Conservation (phyloP, 2,888 invertebrate species). For the Drosophila parthenogenetica region DNA sequence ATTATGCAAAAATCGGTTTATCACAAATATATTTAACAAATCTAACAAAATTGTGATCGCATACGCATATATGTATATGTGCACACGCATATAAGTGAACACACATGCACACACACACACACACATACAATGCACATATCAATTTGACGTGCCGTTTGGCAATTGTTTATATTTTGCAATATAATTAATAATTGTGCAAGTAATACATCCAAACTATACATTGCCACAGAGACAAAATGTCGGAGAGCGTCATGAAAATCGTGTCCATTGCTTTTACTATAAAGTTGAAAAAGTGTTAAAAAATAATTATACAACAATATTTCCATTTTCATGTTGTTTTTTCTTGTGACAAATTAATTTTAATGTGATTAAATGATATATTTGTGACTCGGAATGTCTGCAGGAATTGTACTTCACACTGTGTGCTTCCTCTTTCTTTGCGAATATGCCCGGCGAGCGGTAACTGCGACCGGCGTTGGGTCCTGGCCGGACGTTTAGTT, state of each 20-base stretch:
- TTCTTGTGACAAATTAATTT: background rate
- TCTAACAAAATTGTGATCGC: background rate
- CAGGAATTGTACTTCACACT: background rate
- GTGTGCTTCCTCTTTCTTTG: background rate
- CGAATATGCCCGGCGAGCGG: background rate
- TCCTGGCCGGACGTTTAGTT: background rate
- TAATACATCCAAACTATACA: background rate
- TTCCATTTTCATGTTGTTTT: background rate
- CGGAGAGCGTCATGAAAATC: background rate
- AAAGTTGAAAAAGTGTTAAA: background rate
- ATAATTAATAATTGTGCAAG: background rate
- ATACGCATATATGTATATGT: background rate
- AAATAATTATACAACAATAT: background rate
- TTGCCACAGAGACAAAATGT: background rate
- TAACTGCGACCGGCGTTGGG: background rate
- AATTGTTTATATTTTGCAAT: slow-evolving; percentile 10
- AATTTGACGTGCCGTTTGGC: background rate
- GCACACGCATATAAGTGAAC: background rate
- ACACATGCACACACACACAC: background rate
- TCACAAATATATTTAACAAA: background rate
- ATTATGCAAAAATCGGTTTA: background rate
- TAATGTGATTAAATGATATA: background rate
- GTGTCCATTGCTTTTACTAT: background rate
- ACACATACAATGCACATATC: background rate
- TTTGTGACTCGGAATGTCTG: background rate